phyloP scores from a whole-genome alignment of 2,113 vertebrate genomes.

The Pimephales promelas region DNA sequence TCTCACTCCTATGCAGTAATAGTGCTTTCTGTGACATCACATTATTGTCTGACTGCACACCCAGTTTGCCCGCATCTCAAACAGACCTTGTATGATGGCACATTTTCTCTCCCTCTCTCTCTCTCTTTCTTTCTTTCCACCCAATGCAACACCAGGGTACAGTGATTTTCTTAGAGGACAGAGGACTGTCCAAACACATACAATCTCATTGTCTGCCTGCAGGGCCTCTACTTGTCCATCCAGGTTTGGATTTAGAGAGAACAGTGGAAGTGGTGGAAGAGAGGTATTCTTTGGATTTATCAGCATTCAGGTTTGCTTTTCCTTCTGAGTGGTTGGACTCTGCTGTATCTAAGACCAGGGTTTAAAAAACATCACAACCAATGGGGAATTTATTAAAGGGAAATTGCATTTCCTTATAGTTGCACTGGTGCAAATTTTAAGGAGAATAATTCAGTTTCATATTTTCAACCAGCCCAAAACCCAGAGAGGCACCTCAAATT shows the following conservation, averaged over 20 bases:
- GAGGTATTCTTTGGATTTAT: constrained; percentile 20
- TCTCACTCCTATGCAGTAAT: constrained; percentile 11
- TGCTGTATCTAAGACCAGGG: constrained; percentile 27
- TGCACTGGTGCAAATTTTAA: constrained; percentile 4
- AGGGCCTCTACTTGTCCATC: constrained; percentile 59
- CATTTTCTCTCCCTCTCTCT: constrained; percentile 18
- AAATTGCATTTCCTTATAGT: constrained; percentile 24
- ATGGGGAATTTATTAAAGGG: constrained; percentile 23
- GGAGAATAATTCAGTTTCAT: not conserved
- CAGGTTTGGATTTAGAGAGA: constrained; percentile 63
- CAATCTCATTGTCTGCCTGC: constrained; percentile 64
- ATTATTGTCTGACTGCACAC: not conserved
- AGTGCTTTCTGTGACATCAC: not conserved
- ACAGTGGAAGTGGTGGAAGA: constrained; percentile 25
- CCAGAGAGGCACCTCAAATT: not conserved
- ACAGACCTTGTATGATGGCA: constrained; percentile 28
- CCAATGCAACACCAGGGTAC: constrained; percentile 41
- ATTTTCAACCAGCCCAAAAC: not conserved
- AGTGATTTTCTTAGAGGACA: constrained; percentile 56
- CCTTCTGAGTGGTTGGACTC: constrained; percentile 16
- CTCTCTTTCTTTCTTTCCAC: constrained; percentile 18
- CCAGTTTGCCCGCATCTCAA: constrained; percentile 19
- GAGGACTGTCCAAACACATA: constrained; percentile 64
- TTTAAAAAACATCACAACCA: constrained; percentile 2
- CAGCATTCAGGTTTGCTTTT: constrained; percentile 2